Percentiles rank a stretch among this genome's conserved stretches.
Evolutionary conservation across 2,888 invertebrate species (phyloP).

Genomic region (Seira sanloemensis): DNA sequence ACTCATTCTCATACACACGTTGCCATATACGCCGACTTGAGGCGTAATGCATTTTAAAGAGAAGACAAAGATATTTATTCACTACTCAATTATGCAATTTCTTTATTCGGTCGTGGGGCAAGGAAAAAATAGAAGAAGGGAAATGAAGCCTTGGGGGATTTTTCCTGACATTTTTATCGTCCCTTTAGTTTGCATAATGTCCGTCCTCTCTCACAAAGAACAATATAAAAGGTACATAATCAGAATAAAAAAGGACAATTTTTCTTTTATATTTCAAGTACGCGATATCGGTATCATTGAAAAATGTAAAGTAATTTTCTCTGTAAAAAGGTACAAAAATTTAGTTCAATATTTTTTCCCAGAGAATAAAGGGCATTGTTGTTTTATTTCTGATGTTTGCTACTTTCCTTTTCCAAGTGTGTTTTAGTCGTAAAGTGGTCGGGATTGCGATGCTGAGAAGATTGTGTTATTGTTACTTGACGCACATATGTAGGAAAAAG

Average conservation of each 20-base stretch:
- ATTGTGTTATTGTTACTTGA: no score
- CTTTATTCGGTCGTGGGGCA: conserved; percentile 66
- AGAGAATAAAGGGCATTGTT: not conserved
- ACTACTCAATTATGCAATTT: conserved; percentile 70
- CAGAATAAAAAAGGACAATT: conserved; percentile 26
- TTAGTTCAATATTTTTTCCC: not conserved
- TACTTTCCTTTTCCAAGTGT: not conserved
- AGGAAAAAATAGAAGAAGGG: no score
- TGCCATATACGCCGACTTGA: no score
- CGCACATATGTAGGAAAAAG: no score
- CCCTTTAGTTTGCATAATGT: conserved; percentile 71
- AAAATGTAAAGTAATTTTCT: conserved; percentile 34
- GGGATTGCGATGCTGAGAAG: no score
- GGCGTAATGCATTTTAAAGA: conserved; percentile 47
- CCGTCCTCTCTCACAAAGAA: conserved; percentile 41
- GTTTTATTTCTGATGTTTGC: not conserved
- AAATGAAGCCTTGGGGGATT: conserved; percentile 72
- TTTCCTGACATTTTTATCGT: conserved; percentile 70
- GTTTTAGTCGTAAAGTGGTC: no score
- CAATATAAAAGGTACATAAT: no score
- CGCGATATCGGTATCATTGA: conserved; percentile 4
- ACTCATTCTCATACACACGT: no score
- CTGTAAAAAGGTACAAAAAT: conserved; percentile 7
- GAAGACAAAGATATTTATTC: conserved; percentile 50
- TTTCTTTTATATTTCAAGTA: conserved; percentile 39